Evolutionary conservation across 2,888 invertebrate species (phyloP).

Genomic region (Hemithea aestivaria): DNA sequence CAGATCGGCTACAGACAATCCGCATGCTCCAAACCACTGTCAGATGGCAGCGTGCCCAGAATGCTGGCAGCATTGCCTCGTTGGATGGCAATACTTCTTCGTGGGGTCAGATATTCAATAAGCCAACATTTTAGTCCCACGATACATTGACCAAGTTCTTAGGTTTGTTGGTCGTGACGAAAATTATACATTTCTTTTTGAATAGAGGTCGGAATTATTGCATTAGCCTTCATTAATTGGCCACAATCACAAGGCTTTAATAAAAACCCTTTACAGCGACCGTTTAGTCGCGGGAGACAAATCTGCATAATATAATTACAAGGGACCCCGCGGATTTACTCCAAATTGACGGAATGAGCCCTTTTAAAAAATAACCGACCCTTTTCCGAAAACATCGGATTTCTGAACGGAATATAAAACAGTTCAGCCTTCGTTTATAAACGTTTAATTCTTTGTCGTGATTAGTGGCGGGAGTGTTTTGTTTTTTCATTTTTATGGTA

Average conservation of each 20-base stretch:
- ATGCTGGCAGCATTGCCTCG: too few species aligned
- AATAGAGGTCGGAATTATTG: not conserved
- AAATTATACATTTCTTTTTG: too few species aligned
- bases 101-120: too few species aligned
- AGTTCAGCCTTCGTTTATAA: conserved; percentile 17
- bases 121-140: too few species aligned
- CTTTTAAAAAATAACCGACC: conserved; percentile 17
- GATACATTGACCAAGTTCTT: too few species aligned
- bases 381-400: conserved; percentile 14
- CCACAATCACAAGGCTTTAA: conserved; percentile 4
- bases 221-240: conserved; percentile 5
- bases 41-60: too few species aligned
- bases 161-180: too few species aligned
- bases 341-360: conserved; percentile 20
- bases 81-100: too few species aligned
- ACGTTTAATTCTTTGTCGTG: conserved; percentile 15
- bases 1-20: too few species aligned
- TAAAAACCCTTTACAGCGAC: conserved; percentile 10
- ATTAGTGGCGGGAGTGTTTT: conserved; percentile 7
- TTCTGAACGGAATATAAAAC: conserved; percentile 21
- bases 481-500: not conserved
- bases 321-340: conserved; percentile 10
- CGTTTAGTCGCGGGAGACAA: conserved; percentile 10
- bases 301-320: conserved; percentile 30
- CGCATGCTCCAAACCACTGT: too few species aligned